phyloP scores from a whole-genome alignment of 2,113 vertebrate species.

The Marmota monax region DNA sequence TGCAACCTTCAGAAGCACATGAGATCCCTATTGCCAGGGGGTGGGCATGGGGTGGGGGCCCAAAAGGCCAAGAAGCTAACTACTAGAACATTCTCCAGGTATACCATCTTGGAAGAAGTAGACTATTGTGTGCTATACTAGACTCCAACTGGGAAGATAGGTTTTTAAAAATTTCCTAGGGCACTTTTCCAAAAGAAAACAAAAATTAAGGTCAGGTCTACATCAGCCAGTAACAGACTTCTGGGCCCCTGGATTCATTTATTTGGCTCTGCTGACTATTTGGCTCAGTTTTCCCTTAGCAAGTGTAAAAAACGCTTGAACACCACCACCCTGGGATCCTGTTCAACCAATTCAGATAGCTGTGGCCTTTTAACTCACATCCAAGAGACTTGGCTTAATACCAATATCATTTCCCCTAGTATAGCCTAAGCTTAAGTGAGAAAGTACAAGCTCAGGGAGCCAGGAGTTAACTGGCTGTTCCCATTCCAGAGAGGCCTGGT shows the following conservation, averaged over 20 bases:
- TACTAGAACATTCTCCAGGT: constrained; percentile 37
- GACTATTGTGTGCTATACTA: not conserved
- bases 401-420: constrained; percentile 78
- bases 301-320: constrained; percentile 83
- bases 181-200: constrained; percentile 79
- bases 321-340: constrained; percentile 80
- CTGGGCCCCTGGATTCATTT: constrained; percentile 75
- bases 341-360: constrained; percentile 83
- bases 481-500: constrained; percentile 58
- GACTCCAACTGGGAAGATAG: constrained; percentile 53
- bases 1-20: not conserved
- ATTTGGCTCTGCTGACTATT: constrained; percentile 74
- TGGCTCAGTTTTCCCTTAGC: constrained; percentile 82
- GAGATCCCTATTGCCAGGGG: not conserved
- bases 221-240: constrained; percentile 76
- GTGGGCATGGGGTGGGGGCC: not conserved
- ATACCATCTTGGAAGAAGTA: constrained; percentile 1
- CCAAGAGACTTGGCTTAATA: constrained; percentile 76
- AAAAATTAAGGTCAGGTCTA: constrained; percentile 80
- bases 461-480: constrained; percentile 71
- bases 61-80: not conserved
- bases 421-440: constrained; percentile 58
- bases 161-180: constrained; percentile 62
- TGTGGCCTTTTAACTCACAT: constrained; percentile 79
- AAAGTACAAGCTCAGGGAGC: constrained; percentile 73